A percentile compares a stretch with the other conserved stretches of the same genome.
These are phyloP conservation scores for Macrosteles quadrilineatus DNA, from an alignment of 1,140 invertebrate species.

Conservation along the genomic window DNA sequence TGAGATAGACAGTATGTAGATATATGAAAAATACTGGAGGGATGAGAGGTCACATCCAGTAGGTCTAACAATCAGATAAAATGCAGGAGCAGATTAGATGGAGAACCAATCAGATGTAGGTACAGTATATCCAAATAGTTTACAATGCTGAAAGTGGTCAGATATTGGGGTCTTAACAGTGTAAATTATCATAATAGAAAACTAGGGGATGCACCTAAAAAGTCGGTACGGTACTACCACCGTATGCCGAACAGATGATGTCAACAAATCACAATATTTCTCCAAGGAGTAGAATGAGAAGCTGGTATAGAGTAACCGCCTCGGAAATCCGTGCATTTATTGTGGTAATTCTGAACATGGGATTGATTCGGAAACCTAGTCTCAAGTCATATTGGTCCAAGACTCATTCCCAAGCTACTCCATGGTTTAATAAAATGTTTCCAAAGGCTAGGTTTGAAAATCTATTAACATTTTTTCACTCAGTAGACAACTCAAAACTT, in stretches of 20 bases:
- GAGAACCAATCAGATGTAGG: no score
- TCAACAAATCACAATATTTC: background rate
- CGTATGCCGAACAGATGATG: background rate
- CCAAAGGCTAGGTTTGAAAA: background rate
- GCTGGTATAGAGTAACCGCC: background rate
- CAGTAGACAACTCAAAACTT: conserved; percentile 34
- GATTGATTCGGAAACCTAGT: background rate
- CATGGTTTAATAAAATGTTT: conserved; percentile 22
- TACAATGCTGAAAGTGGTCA: no score
- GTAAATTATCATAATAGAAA: no score
- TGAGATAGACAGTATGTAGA: no score
- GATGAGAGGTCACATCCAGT: no score
- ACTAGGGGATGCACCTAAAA: no score
- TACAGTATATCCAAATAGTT: no score
- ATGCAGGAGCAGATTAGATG: no score
- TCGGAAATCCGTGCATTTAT: conserved; percentile 17
- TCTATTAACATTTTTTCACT: conserved; percentile 28
- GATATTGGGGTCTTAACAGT: no score
- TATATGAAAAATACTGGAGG: no score
- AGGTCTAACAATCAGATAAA: no score
- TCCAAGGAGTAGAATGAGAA: background rate
- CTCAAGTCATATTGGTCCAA: conserved; percentile 1
- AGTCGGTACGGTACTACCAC: no score
- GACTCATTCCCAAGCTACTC: background rate
- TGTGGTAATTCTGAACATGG: conserved; percentile 24